phyloP scores from a whole-genome alignment of 2,113 vertebrate species.

The Physeter macrocephalus region DNA sequence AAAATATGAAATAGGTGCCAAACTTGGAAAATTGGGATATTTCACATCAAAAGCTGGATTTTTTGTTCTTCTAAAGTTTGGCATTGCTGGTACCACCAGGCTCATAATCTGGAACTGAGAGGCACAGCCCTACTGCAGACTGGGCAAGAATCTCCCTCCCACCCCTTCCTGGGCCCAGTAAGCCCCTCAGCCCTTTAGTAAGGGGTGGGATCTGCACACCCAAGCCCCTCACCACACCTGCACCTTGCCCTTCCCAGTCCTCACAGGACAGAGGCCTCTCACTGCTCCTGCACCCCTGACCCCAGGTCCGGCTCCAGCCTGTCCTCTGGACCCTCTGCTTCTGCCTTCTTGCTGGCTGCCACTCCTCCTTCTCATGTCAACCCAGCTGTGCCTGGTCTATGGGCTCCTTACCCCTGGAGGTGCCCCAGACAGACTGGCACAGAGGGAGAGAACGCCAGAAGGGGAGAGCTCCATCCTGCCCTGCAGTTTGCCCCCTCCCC shows the following conservation, averaged over 20 bases:
- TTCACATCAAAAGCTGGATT: neutral
- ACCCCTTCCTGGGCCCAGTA: rapidly evolving
- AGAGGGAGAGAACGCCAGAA: neutral
- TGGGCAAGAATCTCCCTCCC: neutral
- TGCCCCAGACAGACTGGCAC: neutral
- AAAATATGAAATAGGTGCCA: neutral
- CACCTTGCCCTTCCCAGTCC: rapidly evolving
- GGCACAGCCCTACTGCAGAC: neutral
- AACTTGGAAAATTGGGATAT: neutral
- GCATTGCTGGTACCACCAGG: neutral
- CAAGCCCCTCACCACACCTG: neutral
- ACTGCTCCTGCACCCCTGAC: neutral
- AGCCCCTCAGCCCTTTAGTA: neutral
- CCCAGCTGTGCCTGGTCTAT: neutral
- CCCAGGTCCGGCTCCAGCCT: no score
- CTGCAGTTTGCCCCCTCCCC: neutral
- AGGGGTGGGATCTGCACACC: neutral
- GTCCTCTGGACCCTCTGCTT: neutral
- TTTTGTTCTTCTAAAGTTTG: neutral
- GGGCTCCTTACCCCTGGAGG: neutral
- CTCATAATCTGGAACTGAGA: neutral
- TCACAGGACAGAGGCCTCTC: neutral
- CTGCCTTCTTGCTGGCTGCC: neutral
- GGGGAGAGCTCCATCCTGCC: neutral
- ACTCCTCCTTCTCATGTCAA: neutral